Evolutionary conservation across 2,888 invertebrate species (phyloP).

Genomic region (Gasteruption jaculator): DNA sequence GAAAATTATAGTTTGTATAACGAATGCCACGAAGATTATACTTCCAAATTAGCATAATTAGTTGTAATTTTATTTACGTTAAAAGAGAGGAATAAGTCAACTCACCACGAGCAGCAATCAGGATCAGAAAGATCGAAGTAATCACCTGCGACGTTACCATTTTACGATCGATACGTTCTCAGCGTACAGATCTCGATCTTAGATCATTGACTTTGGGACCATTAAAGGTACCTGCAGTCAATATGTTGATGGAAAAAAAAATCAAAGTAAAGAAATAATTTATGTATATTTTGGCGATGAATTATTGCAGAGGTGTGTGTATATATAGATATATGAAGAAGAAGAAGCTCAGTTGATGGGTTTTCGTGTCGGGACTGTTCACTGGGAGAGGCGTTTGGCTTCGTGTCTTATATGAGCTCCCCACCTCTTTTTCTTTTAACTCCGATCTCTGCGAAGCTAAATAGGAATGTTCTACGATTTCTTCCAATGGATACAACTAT

Average conservation of each 20-base stretch:
- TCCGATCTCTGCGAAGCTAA: conserved; percentile 36
- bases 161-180: conserved; percentile 28
- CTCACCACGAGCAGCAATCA: conserved; percentile 43
- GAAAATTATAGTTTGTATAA: no score
- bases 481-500: conserved; percentile 30
- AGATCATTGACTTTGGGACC: no score
- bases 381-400: conserved; percentile 50
- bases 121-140: conserved; percentile 38
- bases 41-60: no score
- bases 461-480: conserved; percentile 43
- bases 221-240: conserved; percentile 2
- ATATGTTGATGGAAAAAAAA: neutral
- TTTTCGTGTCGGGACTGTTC: conserved; percentile 51
- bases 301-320: no score
- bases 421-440: conserved; percentile 41
- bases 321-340: conserved; percentile 24
- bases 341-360: conserved; percentile 49
- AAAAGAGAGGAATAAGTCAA: no score
- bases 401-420: conserved; percentile 50
- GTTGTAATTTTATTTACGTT: no score
- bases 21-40: no score
- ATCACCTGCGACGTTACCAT: conserved; percentile 39
- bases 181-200: no score
- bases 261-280: conserved; percentile 7
- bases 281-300: no score